These are phyloP conservation scores for Chymomyza amoena DNA, from an alignment of 2,888 invertebrate genomes.

Conservation along the genomic window DNA sequence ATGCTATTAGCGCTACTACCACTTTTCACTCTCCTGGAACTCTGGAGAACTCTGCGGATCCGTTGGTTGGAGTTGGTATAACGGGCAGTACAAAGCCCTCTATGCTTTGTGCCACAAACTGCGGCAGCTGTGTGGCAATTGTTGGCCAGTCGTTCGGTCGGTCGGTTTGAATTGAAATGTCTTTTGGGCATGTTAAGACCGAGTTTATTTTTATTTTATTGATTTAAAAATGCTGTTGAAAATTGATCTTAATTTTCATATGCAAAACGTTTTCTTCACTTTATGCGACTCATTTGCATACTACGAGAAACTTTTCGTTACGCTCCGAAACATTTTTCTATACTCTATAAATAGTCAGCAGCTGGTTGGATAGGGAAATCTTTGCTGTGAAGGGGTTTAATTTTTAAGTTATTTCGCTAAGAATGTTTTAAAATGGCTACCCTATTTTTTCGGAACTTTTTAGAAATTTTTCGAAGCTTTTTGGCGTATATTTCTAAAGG, in stretches of 20 bases:
- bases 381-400: no score
- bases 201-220: constrained; percentile 46
- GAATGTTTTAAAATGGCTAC: no score
- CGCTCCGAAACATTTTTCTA: neutral
- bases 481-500: no score
- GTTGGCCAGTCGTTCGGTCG: constrained; percentile 16
- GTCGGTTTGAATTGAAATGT: constrained; percentile 59
- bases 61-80: neutral
- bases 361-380: no score
- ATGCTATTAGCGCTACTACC: neutral
- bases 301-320: neutral
- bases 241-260: constrained; percentile 55
- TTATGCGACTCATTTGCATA: constrained; percentile 47
- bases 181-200: constrained; percentile 34
- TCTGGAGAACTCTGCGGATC: neutral
- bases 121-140: constrained; percentile 22
- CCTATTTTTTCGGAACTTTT: no score
- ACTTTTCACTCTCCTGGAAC: neutral
- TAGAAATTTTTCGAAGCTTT: no score
- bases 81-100: neutral
- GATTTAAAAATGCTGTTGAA: constrained; percentile 47
- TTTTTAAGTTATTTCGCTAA: no score
- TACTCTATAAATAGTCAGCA: neutral
- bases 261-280: constrained; percentile 16
- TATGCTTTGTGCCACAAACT: neutral